Conservation (phyloP, 1,140 invertebrate species). For the Melitaea cinxia region DNA sequence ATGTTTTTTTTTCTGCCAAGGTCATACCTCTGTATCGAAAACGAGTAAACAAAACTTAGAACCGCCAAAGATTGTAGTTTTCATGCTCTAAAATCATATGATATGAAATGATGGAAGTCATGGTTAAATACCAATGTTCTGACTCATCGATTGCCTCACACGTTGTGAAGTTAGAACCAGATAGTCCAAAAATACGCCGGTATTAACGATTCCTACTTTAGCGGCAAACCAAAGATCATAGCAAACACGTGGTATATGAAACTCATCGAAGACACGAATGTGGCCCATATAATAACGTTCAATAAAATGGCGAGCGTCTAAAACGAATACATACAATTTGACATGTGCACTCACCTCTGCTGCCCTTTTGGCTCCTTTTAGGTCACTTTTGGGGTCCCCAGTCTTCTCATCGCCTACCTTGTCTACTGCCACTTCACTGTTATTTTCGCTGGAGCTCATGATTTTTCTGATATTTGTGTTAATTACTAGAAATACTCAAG, state of each 20-base stretch:
- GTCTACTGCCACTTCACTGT: conserved; percentile 90
- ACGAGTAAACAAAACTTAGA: conserved; percentile 75
- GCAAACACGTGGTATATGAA: conserved; percentile 38
- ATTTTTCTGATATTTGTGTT: conserved; percentile 82
- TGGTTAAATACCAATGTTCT: conserved; percentile 37
- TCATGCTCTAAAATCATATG: conserved; percentile 12
- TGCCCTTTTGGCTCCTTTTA: conserved; percentile 93
- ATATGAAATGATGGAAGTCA: conserved; percentile 31
- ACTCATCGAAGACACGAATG: conserved; percentile 26
- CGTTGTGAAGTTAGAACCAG: conserved; percentile 50
- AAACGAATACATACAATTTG: conserved; percentile 73
- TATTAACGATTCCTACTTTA: conserved; percentile 39
- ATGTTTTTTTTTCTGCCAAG: conserved; percentile 78
- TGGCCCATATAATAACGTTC: conserved; percentile 60
- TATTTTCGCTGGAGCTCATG: conserved; percentile 93
- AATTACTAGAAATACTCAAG: conserved; percentile 74
- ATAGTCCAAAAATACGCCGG: conserved; percentile 74
- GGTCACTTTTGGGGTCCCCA: conserved; percentile 88
- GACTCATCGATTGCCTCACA: conserved; percentile 73
- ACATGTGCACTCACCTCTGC: conserved; percentile 89
- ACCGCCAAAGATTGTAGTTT: conserved; percentile 33
- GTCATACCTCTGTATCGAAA: conserved; percentile 76
- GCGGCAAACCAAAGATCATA: conserved; percentile 32
- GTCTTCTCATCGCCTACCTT: conserved; percentile 90
- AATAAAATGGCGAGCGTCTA: conserved; percentile 81